Conservation (phyloP, 2,113 vertebrate genomes). For the Epinephelus cyanopodus region DNA sequence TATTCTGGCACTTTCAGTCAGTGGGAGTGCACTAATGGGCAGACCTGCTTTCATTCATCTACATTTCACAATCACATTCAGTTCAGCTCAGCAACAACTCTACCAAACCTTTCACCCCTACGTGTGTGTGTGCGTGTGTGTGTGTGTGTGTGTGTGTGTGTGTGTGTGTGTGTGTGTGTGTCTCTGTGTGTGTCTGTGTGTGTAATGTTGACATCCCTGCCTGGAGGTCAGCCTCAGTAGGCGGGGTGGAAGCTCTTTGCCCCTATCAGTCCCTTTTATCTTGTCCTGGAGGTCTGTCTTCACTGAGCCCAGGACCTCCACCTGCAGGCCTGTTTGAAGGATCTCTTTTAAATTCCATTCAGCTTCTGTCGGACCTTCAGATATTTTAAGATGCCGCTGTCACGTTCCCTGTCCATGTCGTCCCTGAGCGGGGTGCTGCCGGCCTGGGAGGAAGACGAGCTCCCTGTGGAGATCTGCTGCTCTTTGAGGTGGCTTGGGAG, state of each 20-base stretch:
- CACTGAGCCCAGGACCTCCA: conserved; percentile 34
- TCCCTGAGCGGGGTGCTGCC: conserved; percentile 91
- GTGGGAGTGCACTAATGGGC: background rate
- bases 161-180: conserved; percentile 11
- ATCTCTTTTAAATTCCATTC: background rate
- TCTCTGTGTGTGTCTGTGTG: conserved; percentile 8
- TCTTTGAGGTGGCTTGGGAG: conserved; percentile 97
- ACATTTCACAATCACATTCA: conserved; percentile 27
- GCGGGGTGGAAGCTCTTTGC: conserved; percentile 25
- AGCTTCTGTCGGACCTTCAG: background rate
- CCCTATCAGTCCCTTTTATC: conserved; percentile 6
- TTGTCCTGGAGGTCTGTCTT: conserved; percentile 22
- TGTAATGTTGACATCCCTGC: conserved; percentile 6
- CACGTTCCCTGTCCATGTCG: conserved; percentile 91
- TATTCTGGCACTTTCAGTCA: background rate
- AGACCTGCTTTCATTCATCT: conserved; percentile 15
- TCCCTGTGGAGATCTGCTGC: conserved; percentile 91
- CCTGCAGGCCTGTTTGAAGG: background rate
- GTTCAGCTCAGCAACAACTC: background rate
- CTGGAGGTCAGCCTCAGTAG: conserved; percentile 35
- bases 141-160: conserved; percentile 14
- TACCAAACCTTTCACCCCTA: conserved; percentile 33
- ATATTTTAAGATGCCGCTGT: conserved; percentile 87
- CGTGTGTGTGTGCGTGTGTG: conserved; percentile 2
- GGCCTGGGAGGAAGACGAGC: conserved; percentile 89